phyloP scores from a whole-genome alignment of 2,113 vertebrate genomes.

The Vicugna pacos region DNA sequence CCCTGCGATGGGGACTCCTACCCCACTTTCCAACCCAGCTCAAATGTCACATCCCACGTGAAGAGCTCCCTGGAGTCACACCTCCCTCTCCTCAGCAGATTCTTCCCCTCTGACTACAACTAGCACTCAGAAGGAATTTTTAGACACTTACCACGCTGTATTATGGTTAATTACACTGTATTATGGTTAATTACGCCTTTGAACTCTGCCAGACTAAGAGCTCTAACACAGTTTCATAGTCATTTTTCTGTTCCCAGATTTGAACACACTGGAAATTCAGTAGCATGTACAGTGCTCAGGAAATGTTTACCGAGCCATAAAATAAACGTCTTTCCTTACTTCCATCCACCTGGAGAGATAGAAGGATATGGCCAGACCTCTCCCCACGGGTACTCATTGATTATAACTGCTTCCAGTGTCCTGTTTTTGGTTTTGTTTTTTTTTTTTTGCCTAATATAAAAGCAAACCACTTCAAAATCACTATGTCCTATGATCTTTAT shows the following conservation, averaged over 20 bases:
- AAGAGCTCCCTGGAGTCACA: background rate
- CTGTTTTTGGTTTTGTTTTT: background rate
- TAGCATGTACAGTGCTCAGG: background rate
- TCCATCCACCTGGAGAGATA: background rate
- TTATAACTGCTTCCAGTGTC: background rate
- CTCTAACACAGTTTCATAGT: conserved; percentile 44
- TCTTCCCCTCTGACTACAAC: background rate
- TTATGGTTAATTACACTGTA: background rate
- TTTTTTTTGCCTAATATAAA: background rate
- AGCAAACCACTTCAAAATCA: background rate
- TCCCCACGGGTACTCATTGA: background rate
- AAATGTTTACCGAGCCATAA: conserved; percentile 22
- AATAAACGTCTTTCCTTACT: background rate
- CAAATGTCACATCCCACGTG: background rate
- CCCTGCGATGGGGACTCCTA: too few relatives aligned
- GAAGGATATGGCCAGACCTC: background rate
- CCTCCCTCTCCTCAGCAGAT: background rate
- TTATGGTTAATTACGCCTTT: background rate
- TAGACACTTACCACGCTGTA: background rate
- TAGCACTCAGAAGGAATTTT: background rate
- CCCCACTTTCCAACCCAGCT: background rate
- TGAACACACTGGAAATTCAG: background rate
- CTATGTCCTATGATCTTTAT: background rate
- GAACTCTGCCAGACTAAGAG: background rate
- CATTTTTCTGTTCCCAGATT: conserved; percentile 12